A percentile compares a stretch with the other conserved stretches of the same genome.
Conservation (phyloP, 2,113 vertebrate species). For the Corydoras maculifer region DNA sequence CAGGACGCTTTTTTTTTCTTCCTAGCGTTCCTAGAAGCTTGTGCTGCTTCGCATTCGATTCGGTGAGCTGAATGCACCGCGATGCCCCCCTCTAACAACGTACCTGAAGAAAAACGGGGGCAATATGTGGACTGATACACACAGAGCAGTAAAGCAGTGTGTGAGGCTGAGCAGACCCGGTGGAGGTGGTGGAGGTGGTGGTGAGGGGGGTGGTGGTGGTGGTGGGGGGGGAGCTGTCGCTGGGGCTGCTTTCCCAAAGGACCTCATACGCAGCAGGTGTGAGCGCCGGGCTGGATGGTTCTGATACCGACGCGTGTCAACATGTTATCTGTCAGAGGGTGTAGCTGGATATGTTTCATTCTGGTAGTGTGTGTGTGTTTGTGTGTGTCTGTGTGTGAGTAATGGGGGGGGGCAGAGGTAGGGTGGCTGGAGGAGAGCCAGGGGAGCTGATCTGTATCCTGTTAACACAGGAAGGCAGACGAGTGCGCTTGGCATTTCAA, state of each 20-base stretch:
- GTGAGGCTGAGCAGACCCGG: constrained; percentile 10
- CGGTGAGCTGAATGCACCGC: not conserved
- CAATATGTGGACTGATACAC: constrained; percentile 35
- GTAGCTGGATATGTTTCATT: constrained; percentile 30
- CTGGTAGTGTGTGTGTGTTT: constrained; percentile 3
- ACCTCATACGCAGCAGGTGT: constrained; percentile 29
- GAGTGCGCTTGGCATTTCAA: constrained; percentile 21
- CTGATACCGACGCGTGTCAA: constrained; percentile 21
- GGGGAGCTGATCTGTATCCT: constrained; percentile 35
- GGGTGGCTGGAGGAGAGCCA: constrained; percentile 20
- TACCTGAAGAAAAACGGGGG: not conserved
- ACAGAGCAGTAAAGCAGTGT: constrained; percentile 42
- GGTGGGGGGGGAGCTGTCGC: not conserved
- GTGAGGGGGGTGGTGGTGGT: not conserved
- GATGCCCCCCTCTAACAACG: not conserved
- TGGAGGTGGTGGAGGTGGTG: not conserved
- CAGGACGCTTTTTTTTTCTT: not conserved
- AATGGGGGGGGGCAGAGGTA: too few relatives aligned
- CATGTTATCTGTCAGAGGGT: constrained; percentile 8
- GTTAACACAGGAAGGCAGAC: constrained; percentile 38
- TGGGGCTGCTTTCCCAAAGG: constrained; percentile 28
- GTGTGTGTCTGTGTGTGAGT: not conserved
- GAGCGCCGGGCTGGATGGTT: constrained; percentile 10
- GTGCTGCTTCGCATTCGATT: not conserved
- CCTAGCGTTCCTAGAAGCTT: not conserved